Conservation (phyloP, 2,797 vertebrate genomes). For the Lagorchestes hirsutus region DNA sequence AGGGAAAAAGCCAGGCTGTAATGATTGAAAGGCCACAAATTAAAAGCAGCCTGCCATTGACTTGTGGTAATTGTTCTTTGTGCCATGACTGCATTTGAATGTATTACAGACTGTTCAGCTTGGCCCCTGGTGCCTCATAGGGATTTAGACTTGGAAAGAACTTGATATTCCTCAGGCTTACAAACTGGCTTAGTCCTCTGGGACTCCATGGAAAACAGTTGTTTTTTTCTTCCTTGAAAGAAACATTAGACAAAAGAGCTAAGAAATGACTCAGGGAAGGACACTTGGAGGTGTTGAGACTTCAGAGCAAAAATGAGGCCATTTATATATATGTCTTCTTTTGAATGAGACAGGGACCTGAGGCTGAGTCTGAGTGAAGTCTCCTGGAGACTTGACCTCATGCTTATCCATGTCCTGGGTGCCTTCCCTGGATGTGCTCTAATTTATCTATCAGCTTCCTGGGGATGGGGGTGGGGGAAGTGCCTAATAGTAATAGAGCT, state of each 20-base stretch:
- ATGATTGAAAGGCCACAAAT: slow-evolving; percentile 29
- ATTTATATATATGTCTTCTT: background rate
- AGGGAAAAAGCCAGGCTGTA: background rate
- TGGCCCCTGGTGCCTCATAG: background rate
- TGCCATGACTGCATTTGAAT: slow-evolving; percentile 39
- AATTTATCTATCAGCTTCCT: background rate
- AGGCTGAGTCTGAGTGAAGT: background rate
- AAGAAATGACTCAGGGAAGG: slow-evolving; percentile 52
- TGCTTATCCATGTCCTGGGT: too few species aligned
- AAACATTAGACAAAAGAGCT: slow-evolving; percentile 31
- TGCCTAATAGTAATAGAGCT: background rate
- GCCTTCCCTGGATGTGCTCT: background rate
- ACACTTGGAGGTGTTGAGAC: slow-evolving; percentile 23
- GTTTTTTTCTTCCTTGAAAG: slow-evolving; percentile 58
- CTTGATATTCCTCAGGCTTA: slow-evolving; percentile 44
- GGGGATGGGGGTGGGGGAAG: too few species aligned
- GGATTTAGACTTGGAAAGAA: background rate
- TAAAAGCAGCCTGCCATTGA: slow-evolving; percentile 32
- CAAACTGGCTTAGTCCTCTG: slow-evolving; percentile 38
- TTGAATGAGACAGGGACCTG: background rate
- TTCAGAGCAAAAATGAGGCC: background rate
- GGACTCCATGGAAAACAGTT: background rate
- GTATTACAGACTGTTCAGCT: slow-evolving; percentile 15
- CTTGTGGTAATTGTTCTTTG: background rate
- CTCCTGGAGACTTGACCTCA: background rate